Base-by-base conservation (phyloP, 2,888 invertebrate genomes). In the Pseudococcus viburni region DNA sequence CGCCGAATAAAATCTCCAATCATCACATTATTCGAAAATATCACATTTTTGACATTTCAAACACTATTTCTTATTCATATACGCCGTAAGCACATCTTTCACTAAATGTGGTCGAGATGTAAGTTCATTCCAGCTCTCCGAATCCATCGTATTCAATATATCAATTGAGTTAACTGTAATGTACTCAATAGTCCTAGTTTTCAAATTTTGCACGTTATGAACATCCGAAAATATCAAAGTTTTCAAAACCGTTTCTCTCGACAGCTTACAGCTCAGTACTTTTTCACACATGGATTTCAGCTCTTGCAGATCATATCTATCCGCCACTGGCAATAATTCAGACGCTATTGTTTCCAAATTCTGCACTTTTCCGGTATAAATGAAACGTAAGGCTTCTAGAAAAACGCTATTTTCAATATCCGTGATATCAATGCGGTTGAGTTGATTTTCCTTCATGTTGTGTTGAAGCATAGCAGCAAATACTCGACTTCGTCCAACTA, bases 381-480 rank as follows among this genome's bases (percentile, higher is more conserved):
- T 98, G 93, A 98, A 99, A 91, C 98, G 95, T 90, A 99, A 93
- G 98, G 99, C 98, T 93, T 99, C 99, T 90, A 97, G 93, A 91
- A 99, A 94, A 89, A 99, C 99, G 92, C 99, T 99, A 92, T 98
- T 97, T 92, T 99, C 99, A 85, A 99, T 98, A 92, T 99, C 99
- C 88, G 97, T 96, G 91, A 97, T 97, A 92, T 97, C 98, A 85
- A 99, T 99, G 91, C 98, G 94, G 93, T 98, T 99, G 92, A 97
- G 95, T 93, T 98, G 98, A 90, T 97, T 94, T 92, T 99, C 99
- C 92, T 98, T 98, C 98, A 99, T 99, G 93, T 99, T 98, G 92
- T 99, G 99, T 92, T 99, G 98, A 92, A 99, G 99, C 99, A 99
- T 99, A 90, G 99, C 99, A 91, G 98, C 97, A 93, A 99, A 99